phyloP scores from a whole-genome alignment of 2,888 invertebrate species.

The Latrodectus hesperus region DNA sequence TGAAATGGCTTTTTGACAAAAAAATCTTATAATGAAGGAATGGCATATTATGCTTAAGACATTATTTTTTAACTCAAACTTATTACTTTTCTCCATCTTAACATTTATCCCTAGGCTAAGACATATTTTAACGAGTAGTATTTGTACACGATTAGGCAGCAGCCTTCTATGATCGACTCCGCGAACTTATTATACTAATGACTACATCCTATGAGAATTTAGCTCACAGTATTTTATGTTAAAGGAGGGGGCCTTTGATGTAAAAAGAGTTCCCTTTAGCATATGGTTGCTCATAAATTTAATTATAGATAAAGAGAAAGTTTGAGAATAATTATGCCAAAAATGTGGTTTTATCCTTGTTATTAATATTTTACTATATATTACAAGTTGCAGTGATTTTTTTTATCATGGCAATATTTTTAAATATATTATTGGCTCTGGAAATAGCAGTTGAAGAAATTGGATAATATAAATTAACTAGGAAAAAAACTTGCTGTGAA shows the following conservation, averaged over 20 bases:
- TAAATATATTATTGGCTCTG: no score
- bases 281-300: neutral
- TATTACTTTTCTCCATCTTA: neutral
- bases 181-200: constrained; percentile 15
- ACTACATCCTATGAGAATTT: constrained; percentile 3
- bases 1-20: neutral
- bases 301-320: neutral
- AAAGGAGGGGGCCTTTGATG: neutral
- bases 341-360: neutral
- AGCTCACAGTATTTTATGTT: neutral
- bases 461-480: no score
- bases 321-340: neutral
- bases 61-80: neutral
- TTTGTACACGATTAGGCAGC: neutral
- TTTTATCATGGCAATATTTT: no score
- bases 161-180: neutral
- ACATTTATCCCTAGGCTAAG: constrained; percentile 5
- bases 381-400: no score
- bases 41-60: neutral
- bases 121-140: constrained; percentile 8
- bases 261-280: neutral
- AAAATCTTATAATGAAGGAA: neutral
- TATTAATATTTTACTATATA: no score
- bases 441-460: no score
- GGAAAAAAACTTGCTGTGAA: no score